A percentile compares a stretch with the other conserved stretches of the same genome.
Conservation (phyloP, 2,797 vertebrate species). For the Yasuhikotakia modesta region DNA sequence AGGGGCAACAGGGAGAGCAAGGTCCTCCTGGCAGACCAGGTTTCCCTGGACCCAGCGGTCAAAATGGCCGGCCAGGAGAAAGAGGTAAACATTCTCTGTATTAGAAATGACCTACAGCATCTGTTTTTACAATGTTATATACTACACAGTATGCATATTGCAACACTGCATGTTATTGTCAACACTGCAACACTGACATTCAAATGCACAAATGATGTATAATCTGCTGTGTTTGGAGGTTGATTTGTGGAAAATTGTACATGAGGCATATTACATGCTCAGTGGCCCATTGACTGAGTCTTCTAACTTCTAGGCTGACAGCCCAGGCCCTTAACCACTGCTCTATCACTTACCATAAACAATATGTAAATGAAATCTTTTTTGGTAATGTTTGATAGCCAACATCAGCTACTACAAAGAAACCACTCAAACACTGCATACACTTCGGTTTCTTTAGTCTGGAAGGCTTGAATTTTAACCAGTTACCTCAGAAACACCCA, state of each 20-base stretch:
- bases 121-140: not conserved
- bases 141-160: not conserved
- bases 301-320: no score
- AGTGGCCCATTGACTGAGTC: not conserved
- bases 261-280: not conserved
- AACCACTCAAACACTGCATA: not conserved
- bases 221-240: not conserved
- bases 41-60: slow-evolving; percentile 88
- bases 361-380: not conserved
- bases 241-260: not conserved
- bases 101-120: slow-evolving; percentile 46
- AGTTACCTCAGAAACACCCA: not conserved
- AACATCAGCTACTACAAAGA: slow-evolving; percentile 24
- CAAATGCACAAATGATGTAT: not conserved
- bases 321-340: no score
- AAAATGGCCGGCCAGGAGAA: slow-evolving; percentile 89
- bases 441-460: not conserved
- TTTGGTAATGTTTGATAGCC: not conserved
- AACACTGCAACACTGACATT: no score
- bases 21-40: slow-evolving; percentile 89
- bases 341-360: not conserved
- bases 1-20: slow-evolving; percentile 88
- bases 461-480: not conserved
- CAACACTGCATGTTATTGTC: no score
- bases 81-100: slow-evolving; percentile 81